Percentiles rank a stretch among this genome's conserved stretches.
phyloP scores from a whole-genome alignment of 2,113 vertebrate species.

The Dinomys branickii region DNA sequence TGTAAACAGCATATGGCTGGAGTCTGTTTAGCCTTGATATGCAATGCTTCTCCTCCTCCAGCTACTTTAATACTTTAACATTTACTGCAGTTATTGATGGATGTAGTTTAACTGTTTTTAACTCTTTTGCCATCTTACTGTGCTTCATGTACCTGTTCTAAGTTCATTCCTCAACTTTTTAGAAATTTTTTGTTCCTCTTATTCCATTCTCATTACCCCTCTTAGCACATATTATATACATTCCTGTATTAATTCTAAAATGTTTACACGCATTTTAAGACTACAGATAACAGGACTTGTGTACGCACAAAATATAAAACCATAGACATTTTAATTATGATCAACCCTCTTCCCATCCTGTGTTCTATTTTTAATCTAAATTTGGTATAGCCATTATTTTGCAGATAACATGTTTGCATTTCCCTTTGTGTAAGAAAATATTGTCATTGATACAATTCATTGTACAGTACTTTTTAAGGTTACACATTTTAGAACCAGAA shows the following conservation, averaged over 20 bases:
- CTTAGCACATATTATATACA: background rate
- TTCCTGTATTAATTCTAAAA: background rate
- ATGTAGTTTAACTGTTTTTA: background rate
- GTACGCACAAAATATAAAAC: background rate
- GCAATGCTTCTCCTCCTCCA: too few species aligned
- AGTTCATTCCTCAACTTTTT: background rate
- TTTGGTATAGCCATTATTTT: background rate
- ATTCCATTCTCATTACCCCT: background rate
- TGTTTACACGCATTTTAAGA: background rate
- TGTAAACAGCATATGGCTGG: background rate
- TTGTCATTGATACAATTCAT: background rate
- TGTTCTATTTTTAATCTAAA: background rate
- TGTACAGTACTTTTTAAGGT: background rate
- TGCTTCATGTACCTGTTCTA: background rate
- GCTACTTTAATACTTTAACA: background rate
- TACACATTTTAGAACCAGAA: background rate
- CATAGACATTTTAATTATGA: background rate
- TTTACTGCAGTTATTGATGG: background rate
- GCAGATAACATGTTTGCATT: background rate
- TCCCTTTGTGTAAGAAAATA: background rate
- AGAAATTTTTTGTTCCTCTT: background rate
- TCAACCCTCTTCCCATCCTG: background rate
- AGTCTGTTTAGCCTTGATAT: conserved; percentile 1
- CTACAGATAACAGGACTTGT: background rate
- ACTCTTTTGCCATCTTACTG: background rate